Base-by-base conservation (phyloP, 1,140 invertebrate species). In the Aphelenchoides fujianensis region DNA sequence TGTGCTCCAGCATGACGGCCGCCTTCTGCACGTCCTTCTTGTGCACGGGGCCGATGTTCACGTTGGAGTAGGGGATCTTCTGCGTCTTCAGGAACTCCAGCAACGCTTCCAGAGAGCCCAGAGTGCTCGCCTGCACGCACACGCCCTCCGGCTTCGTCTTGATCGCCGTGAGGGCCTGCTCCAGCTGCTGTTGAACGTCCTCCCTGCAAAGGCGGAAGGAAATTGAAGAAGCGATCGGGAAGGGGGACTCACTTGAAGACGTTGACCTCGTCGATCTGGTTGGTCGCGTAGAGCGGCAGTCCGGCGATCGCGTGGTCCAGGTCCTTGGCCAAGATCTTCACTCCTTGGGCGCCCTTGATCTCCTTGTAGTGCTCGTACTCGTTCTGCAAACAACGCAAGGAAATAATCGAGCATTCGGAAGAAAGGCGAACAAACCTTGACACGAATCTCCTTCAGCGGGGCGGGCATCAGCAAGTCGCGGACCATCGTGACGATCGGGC, bases 11-110 rank as follows among this genome's bases (percentile, higher is more conserved):
- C 97, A 99, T 99, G 67, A 93, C 93, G 3, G 95, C 97, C 0
- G 95, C 95, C 86, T 95, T 97, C 92, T 98, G 98, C 0, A 99
- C 94, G 86, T 99, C 97, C 82, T 93, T 94, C 85, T 97, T 98
- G 57, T 98, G 96, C 32, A 99, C 96, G 27, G 97, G 96, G 9
- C 97, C 97, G 86, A 99, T 98, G 76, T 95, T 92, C 79, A 99
- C 97, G 61, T 94, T 94, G 53, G 93, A 91, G 87, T 97, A 98
- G 34, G 97, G 95, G 86, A 99, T 98, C 87, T 96, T 94, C 69
- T 94, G 95, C 57, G 90, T 90, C 78, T 90, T 90, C 16, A 99
- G 89, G 86, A 98, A 99, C 82, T 98, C 94, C 1, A 99, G 88
- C 19, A 99, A 86, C 3, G 97, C 96, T 86, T 99, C 97, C 0